A percentile compares a stretch with the other conserved stretches of the same genome.
Conservation (phyloP, 1,140 invertebrate species). For the Tetragnatha versicolor region DNA sequence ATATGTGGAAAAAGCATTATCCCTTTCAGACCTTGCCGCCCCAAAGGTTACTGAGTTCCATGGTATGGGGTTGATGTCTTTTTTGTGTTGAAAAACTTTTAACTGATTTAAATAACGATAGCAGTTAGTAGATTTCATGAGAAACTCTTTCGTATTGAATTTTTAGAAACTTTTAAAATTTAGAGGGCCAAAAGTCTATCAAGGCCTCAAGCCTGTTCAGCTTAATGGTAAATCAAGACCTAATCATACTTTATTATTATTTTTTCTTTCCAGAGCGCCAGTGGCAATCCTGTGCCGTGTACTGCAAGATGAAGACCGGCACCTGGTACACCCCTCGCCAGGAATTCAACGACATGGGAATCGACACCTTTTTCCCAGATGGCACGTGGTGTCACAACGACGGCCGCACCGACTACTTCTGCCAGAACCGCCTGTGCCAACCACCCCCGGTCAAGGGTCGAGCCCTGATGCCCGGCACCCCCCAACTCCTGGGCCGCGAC, state of each 20-base stretch:
- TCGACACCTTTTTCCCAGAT: slow-evolving; percentile 80
- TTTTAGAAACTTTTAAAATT: too few species aligned
- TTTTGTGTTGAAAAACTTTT: too few species aligned
- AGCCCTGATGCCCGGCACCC: not conserved
- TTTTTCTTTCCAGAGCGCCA: slow-evolving; percentile 66
- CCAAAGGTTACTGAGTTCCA: too few species aligned
- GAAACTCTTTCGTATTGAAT: too few species aligned
- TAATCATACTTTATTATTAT: not conserved
- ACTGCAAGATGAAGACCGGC: slow-evolving; percentile 72
- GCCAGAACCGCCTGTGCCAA: slow-evolving; percentile 76
- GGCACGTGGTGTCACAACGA: slow-evolving; percentile 81
- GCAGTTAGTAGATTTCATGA: not conserved
- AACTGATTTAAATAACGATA: not conserved
- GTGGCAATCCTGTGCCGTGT: slow-evolving; percentile 80
- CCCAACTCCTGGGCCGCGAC: not conserved
- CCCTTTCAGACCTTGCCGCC: too few species aligned
- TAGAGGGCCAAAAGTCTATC: too few species aligned
- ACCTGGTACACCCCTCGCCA: slow-evolving; percentile 77
- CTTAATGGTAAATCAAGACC: not conserved
- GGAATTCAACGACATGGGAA: slow-evolving; percentile 75
- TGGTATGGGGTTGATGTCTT: too few species aligned
- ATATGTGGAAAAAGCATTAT: too few species aligned
- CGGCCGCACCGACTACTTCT: slow-evolving; percentile 72
- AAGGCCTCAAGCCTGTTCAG: too few species aligned
- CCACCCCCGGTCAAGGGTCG: slow-evolving; percentile 66